Conservation (phyloP, 2,797 vertebrate genomes). For the Cyclura pinguis region DNA sequence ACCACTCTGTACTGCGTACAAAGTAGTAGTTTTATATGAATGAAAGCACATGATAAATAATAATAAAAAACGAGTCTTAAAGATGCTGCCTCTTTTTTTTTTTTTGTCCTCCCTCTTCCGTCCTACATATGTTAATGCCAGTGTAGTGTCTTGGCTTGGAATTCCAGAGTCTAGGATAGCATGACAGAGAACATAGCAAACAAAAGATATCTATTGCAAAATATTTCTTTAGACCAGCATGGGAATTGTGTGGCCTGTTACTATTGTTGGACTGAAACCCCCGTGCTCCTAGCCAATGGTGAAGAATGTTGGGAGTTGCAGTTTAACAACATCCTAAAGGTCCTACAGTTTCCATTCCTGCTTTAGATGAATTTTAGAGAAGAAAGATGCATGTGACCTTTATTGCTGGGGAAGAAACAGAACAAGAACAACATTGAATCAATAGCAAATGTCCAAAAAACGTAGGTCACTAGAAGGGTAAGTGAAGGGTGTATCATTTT, state of each 20-base stretch:
- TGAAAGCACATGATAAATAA: too few species aligned
- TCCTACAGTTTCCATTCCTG: background rate
- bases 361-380: background rate
- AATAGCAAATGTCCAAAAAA: background rate
- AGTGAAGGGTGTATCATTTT: background rate
- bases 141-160: background rate
- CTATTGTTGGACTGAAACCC: too few species aligned
- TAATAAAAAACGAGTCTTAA: too few species aligned
- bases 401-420: background rate
- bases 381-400: background rate
- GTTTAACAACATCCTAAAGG: too few species aligned
- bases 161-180: background rate
- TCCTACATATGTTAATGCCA: background rate
- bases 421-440: background rate
- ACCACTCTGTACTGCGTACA: too few species aligned
- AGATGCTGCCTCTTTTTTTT: too few species aligned
- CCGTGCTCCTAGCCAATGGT: too few species aligned
- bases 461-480: background rate
- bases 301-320: too few species aligned
- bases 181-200: slow-evolving; percentile 3
- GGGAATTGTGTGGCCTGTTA: too few species aligned
- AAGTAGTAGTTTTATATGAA: too few species aligned
- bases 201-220: background rate
- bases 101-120: background rate
- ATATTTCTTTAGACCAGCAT: background rate